Conservation (phyloP, 2,113 vertebrate genomes). For the Poecilia latipinna region DNA sequence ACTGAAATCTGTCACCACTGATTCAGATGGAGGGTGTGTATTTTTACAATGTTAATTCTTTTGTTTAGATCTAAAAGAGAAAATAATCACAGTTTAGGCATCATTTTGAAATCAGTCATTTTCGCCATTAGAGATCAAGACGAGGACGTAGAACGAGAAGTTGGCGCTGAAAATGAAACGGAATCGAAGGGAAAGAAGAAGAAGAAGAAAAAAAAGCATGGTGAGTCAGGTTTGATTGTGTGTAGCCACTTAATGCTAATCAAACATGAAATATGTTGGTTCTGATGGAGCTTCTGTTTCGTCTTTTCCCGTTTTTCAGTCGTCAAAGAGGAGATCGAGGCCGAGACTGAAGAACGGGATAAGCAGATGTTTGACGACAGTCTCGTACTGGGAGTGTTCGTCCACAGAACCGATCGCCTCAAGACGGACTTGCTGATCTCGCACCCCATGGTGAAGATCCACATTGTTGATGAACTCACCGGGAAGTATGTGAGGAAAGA, state of each 20-base stretch:
- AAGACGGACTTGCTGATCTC: slow-evolving; percentile 89
- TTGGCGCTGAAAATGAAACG: slow-evolving; percentile 63
- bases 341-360: slow-evolving; percentile 66
- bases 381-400: slow-evolving; percentile 89
- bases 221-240: slow-evolving; percentile 45
- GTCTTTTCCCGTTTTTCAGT: slow-evolving; percentile 56
- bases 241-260: background rate
- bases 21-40: slow-evolving; percentile 84
- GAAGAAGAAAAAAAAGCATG: slow-evolving; percentile 84
- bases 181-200: slow-evolving; percentile 84
- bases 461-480: slow-evolving; percentile 88
- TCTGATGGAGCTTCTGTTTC: background rate
- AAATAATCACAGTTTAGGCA: slow-evolving; percentile 29
- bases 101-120: background rate
- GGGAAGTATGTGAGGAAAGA: slow-evolving; percentile 91
- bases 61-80: background rate
- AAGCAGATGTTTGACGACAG: slow-evolving; percentile 80
- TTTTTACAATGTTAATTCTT: background rate
- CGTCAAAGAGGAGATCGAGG: slow-evolving; percentile 69
- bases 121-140: slow-evolving; percentile 50
- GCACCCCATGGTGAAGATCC: slow-evolving; percentile 94
- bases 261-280: background rate
- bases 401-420: slow-evolving; percentile 90
- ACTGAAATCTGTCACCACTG: slow-evolving; percentile 76
- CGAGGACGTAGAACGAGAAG: slow-evolving; percentile 51